Base-by-base conservation (phyloP, 2,888 invertebrate species). In the Pyralis farinalis region DNA sequence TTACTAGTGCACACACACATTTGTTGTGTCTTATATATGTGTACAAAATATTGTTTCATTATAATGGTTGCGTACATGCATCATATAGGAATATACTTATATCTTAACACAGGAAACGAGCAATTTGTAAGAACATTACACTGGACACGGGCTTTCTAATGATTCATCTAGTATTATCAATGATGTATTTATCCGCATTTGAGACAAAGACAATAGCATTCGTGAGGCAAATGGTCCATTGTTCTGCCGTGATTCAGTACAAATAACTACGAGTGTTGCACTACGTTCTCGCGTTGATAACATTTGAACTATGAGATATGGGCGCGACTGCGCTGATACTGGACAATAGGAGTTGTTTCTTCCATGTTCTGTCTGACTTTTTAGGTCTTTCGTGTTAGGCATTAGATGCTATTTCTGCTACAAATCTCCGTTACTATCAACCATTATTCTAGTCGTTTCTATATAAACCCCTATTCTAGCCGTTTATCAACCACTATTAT, bases 161-260 rank as follows among this genome's bases (percentile, higher is more conserved):
- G 25, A 25, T 25, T 25, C 25, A 25, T 25, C 25, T 25, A 3
- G 25, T 7, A n/a, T 25, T 54, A 57, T 59, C 55, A 44, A 44
- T 50, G 51, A 46, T 41, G 40, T 43, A 43, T 49, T 58, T 51
- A 55, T 52, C 51, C 55, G 47, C 54, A 57, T 61, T 48, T 47
- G 44, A 49, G 43, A 39, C 46, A 50, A 42, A 60, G 55, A 63
- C 61, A 63, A 63, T 61, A 53, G 58, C 51, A 45, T 38, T 46
- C 53, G 54, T 61, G 55, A 49, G 49, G 55, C 53, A 52, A 64
- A 62, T 51, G 35, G 52, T 41, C 59, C 50, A 61, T 64, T 64
- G 64, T 64, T 57, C 49, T 25, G 35, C 34, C 49, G 53, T 64
- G 60, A 61, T 58, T 53, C 44, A 42, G 33, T 25, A 25, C 25